Conservation (phyloP, 1,140 invertebrate species). For the Brachionus sp. region DNA sequence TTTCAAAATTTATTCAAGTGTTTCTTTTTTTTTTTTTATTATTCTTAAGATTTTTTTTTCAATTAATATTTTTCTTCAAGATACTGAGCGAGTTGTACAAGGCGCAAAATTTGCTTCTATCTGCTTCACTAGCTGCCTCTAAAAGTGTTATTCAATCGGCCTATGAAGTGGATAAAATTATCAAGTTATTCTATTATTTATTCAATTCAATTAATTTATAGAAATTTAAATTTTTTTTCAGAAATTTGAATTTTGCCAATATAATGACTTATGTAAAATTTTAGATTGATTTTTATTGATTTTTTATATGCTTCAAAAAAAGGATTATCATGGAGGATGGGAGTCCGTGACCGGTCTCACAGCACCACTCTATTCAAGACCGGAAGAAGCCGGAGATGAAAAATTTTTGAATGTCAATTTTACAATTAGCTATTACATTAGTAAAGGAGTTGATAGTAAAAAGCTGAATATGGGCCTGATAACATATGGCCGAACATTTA, state of each 20-base stretch:
- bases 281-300: background rate
- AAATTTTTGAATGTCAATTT: conserved; percentile 47
- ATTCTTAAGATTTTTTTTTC: background rate
- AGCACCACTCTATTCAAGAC: background rate
- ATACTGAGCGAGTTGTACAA: conserved; percentile 46
- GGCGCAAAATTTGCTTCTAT: conserved; percentile 46
- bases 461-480: conserved; percentile 81
- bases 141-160: conserved; percentile 55
- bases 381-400: conserved; percentile 22
- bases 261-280: conserved; percentile 69
- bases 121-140: conserved; percentile 49
- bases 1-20: conserved; percentile 63
- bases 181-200: conserved; percentile 63
- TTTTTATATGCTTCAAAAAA: background rate
- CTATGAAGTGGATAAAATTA: conserved; percentile 76
- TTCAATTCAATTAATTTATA: conserved; percentile 57
- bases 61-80: background rate
- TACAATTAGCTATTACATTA: conserved; percentile 65
- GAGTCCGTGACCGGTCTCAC: conserved; percentile 16
- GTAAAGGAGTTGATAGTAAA: conserved; percentile 70
- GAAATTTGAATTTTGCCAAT: conserved; percentile 89
- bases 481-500: conserved; percentile 81
- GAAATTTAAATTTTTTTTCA: conserved; percentile 53
- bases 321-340: conserved; percentile 46
- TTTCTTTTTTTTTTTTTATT: background rate